These are phyloP conservation scores for Chelon labrosus DNA, from an alignment of 2,797 vertebrate species.

Conservation along the genomic window DNA sequence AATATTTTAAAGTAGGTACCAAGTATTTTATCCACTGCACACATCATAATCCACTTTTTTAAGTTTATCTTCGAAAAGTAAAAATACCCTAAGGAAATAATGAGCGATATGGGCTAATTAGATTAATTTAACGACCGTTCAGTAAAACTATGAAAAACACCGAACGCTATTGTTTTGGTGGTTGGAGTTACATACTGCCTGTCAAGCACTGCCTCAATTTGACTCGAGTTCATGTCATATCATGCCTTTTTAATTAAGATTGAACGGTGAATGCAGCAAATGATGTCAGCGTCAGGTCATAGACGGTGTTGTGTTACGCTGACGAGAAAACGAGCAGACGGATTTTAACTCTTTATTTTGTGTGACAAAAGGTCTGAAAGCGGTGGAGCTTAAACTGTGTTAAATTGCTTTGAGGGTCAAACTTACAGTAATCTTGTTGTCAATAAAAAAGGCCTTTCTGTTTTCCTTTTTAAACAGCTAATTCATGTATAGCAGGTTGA, in stretches of 20 bases:
- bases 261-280: constrained; percentile 27
- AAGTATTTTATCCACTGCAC: too few relatives aligned
- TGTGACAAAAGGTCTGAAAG: background rate
- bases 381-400: background rate
- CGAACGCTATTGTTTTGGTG: background rate
- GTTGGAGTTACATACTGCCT: constrained; percentile 24
- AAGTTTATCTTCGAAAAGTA: too few relatives aligned
- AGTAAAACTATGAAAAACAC: too few relatives aligned
- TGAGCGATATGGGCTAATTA: too few relatives aligned
- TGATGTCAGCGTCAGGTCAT: constrained; percentile 52
- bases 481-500: background rate
- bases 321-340: constrained; percentile 4
- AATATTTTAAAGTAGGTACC: too few relatives aligned
- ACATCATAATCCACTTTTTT: too few relatives aligned
- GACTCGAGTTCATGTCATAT: constrained; percentile 50
- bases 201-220: background rate
- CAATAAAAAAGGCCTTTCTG: too few relatives aligned
- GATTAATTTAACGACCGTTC: too few relatives aligned
- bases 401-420: background rate
- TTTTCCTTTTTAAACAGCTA: too few relatives aligned
- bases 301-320: constrained; percentile 30
- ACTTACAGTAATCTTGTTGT: background rate
- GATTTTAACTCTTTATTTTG: constrained; percentile 40
- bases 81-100: too few relatives aligned
- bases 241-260: constrained; percentile 62